These are phyloP conservation scores for Solea solea DNA, from an alignment of 2,113 vertebrate species.

Conservation along the genomic window DNA sequence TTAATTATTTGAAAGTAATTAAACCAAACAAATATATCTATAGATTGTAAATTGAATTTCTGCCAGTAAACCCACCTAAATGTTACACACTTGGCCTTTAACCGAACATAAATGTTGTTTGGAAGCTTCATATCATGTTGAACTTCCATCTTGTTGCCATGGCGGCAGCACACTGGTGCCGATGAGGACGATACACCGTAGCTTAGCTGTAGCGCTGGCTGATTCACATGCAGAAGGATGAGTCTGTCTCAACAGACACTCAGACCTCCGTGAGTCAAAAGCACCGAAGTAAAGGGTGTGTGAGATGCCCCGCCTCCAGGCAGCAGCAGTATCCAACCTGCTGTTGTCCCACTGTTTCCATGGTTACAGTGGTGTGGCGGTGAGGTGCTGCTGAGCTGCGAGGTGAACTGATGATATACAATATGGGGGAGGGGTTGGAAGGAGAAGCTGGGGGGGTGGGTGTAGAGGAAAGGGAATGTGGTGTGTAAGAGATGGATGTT, in stretches of 20 bases:
- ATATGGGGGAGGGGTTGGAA: slow-evolving; percentile 60
- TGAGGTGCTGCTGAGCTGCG: slow-evolving; percentile 77
- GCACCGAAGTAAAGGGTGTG: slow-evolving; percentile 32
- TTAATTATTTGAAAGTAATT: too few relatives aligned
- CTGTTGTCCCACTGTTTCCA: slow-evolving; percentile 89
- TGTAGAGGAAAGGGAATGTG: slow-evolving; percentile 42
- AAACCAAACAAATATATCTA: too few relatives aligned
- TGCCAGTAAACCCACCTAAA: neutral
- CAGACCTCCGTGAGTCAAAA: slow-evolving; percentile 28
- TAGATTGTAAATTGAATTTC: too few relatives aligned
- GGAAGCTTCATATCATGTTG: neutral
- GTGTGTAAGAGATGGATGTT: slow-evolving; percentile 40
- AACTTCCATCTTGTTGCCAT: neutral
- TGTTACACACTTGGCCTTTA: neutral
- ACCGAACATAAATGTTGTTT: slow-evolving; percentile 6
- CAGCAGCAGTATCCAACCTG: slow-evolving; percentile 74
- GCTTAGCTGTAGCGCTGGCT: slow-evolving; percentile 2
- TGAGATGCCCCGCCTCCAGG: slow-evolving; percentile 60
- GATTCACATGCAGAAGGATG: slow-evolving; percentile 19
- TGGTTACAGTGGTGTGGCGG: slow-evolving; percentile 83
- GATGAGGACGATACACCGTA: neutral
- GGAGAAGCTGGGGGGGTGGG: slow-evolving; percentile 61
- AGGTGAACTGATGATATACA: slow-evolving; percentile 73
- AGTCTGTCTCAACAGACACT: slow-evolving; percentile 14
- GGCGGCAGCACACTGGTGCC: neutral